Evolutionary conservation across 2,888 invertebrate species (phyloP).

Genomic region (Melitaea athalia): DNA sequence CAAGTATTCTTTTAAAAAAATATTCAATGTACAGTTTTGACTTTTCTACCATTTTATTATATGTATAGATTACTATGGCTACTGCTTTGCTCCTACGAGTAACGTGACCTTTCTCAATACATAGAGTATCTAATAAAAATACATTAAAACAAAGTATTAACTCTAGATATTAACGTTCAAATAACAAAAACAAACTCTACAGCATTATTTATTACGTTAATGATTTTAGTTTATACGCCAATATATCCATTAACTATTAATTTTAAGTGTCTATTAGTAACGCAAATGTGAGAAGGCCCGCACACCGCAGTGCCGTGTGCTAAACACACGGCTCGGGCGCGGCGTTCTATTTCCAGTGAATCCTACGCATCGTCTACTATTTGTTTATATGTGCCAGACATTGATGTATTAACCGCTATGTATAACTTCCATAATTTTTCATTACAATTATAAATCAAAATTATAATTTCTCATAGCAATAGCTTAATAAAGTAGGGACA

Average conservation of each 20-base stretch:
- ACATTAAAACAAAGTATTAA: no score
- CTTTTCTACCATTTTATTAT: no score
- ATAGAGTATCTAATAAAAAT: no score
- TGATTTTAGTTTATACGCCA: neutral
- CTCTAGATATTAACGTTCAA: no score
- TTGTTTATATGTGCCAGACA: conserved; percentile 61
- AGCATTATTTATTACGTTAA: neutral
- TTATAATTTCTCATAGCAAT: neutral
- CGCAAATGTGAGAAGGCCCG: conserved; percentile 11
- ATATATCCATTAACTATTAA: neutral
- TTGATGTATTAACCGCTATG: conserved; percentile 45
- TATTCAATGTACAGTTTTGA: no score
- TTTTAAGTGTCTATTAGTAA: neutral
- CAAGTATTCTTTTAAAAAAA: no score
- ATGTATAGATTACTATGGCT: no score
- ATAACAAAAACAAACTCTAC: no score
- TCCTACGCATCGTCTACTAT: conserved; percentile 68
- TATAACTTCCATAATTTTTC: conserved; percentile 14
- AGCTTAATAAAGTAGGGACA: no score
- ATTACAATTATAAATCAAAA: conserved; percentile 10
- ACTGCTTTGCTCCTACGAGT: no score
- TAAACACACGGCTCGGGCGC: conserved; percentile 1
- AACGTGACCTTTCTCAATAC: no score
- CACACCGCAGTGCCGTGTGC: conserved; percentile 29
- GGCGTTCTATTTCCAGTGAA: conserved; percentile 59